Evolutionary conservation across 2,888 invertebrate species (phyloP).

Genomic region (Hypolimnas misippus): DNA sequence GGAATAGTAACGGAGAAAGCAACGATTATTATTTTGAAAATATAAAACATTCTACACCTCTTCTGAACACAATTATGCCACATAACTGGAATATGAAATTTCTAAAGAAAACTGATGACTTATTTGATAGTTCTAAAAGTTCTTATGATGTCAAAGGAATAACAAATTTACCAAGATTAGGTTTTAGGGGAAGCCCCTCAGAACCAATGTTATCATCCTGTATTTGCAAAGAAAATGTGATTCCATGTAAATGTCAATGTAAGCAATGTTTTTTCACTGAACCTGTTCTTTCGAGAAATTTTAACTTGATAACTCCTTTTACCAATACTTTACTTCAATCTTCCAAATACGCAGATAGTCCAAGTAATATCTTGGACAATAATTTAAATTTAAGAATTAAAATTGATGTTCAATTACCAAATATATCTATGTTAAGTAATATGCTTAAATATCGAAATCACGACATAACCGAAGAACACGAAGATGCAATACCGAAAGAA

Average conservation of each 20-base stretch:
- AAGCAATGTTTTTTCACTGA: constrained; percentile 60
- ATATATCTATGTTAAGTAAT: constrained; percentile 52
- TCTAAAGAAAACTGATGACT: constrained; percentile 45
- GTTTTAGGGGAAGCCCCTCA: constrained; percentile 45
- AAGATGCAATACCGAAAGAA: constrained; percentile 53
- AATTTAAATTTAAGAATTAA: constrained; percentile 68
- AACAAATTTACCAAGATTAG: constrained; percentile 10
- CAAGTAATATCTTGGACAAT: constrained; percentile 51
- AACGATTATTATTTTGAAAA: constrained; percentile 35
- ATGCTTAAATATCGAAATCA: constrained; percentile 46
- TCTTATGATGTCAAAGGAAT: constrained; percentile 10
- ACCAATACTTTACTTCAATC: constrained; percentile 14
- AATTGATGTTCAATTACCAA: constrained; percentile 71
- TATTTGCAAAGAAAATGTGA: constrained; percentile 59
- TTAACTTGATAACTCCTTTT: constrained; percentile 24
- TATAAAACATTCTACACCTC: constrained; percentile 22
- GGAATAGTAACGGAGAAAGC: constrained; percentile 52
- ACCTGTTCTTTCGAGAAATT: constrained; percentile 37
- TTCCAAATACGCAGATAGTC: constrained; percentile 27
- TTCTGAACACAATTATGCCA: constrained; percentile 60
- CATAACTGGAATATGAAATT: constrained; percentile 43
- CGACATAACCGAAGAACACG: constrained; percentile 46
- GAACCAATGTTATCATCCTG: constrained; percentile 57
- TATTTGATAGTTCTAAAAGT: constrained; percentile 8
- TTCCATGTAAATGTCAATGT: constrained; percentile 65